Evolutionary conservation across 2,888 invertebrate genomes (phyloP), one percentile per base, ranked within the genome.

Genomic region (Merodon equestris): DNA sequence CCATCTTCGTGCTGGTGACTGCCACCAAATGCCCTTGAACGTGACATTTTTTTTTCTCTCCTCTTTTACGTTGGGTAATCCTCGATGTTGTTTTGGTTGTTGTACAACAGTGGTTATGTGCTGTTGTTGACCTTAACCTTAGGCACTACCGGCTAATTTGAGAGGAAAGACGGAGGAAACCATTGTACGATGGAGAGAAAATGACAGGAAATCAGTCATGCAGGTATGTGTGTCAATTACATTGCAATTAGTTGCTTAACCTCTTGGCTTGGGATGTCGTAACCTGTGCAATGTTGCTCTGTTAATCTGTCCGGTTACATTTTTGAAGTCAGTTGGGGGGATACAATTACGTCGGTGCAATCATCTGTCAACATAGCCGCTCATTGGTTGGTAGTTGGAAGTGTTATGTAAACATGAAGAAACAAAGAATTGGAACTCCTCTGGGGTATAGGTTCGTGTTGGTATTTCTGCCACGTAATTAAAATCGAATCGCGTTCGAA

Each of bases 221-320:
- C 77, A 67, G 36, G 61, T 57, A 72, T 73, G 63, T 73, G 53
- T 77, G 77, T 77, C 77, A 72, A 77, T 77, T 77, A 77, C 56
- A 57, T 68, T 68, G 77, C 72, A 77, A 73, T 77, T 73, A 77
- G 73, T 77, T 77, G 63, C 77, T 48, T 61, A 77, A 77, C 67
- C 19, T 58, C 53, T 56, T 38, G 61, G 47, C 13, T 10, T 2
- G 40, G 1, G 61, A 73, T 72, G 56, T 66, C 18, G 72, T 56
- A 72, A 72, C 45, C 54, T 60, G 45, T 56, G 66, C 58, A 64
- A 66, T 64, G 76, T 56, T 70, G 70, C 34, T 58, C 19, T 47
- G 44, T 53, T 47, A 54, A 70, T 70, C 53, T 71, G 57, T 48
- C 18, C n/a, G 53, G 17, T 51, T 45, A 48, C 13, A 19, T 38